Conservation (phyloP, 2,797 vertebrate genomes). For the Paguma larvata region DNA sequence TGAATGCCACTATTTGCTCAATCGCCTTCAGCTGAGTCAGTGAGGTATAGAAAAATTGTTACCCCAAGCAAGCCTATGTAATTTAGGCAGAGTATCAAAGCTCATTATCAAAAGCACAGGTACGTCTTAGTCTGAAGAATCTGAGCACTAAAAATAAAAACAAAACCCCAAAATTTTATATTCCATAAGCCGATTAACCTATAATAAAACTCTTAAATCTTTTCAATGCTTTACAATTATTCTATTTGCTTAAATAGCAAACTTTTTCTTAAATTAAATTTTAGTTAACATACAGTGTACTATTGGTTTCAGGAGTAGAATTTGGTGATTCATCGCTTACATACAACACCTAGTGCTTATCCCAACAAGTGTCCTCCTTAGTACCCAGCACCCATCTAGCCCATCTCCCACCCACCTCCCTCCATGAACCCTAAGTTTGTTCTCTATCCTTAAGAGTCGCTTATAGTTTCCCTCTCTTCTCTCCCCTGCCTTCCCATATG, state of each 20-base stretch:
- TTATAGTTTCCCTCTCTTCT: too few species aligned
- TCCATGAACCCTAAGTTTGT: too few species aligned
- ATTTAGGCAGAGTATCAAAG: background rate
- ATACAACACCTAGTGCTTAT: too few species aligned
- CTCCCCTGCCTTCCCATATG: too few species aligned
- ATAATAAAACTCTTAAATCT: background rate
- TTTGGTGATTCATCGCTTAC: too few species aligned
- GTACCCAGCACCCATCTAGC: too few species aligned
- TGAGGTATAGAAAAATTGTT: background rate
- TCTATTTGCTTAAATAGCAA: background rate
- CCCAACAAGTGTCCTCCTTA: too few species aligned
- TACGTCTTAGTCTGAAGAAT: background rate
- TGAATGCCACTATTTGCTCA: background rate
- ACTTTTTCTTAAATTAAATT: too few species aligned
- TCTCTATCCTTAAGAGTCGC: too few species aligned
- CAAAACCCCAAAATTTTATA: background rate
- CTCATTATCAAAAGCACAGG: background rate
- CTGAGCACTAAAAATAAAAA: conserved; percentile 35
- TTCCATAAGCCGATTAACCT: background rate
- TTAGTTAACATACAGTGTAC: too few species aligned
- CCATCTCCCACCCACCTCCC: too few species aligned
- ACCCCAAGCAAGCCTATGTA: background rate
- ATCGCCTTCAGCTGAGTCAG: background rate
- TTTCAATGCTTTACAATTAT: background rate
- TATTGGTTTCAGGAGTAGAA: too few species aligned